Base-by-base conservation (phyloP, 2,888 invertebrate species). In the Chloroclysta siterata region DNA sequence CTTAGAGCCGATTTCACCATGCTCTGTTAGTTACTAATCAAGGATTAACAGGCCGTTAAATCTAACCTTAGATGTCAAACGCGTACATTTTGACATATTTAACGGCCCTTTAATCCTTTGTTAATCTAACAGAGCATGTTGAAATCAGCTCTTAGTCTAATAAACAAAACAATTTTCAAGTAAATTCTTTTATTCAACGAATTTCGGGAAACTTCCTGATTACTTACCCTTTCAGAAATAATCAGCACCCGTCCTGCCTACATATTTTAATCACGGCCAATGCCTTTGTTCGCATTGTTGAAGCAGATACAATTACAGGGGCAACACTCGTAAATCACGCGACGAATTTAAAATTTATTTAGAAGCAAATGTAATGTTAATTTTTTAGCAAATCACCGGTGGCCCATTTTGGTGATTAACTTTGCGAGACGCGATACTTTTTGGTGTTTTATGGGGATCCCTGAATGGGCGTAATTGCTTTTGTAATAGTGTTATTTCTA, bases 291-390 rank as follows among this genome's bases (percentile, higher is more conserved):
- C 81, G 78, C 80, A 81, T 84, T 83, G 83, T 86, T 76, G 80
- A 82, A 85, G 82, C 79, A 84, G 80, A 85, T 83, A 86, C 84
- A 85, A 87, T 88, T 86, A 88, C 83, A 71, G 71, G 81, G 83
- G 81, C 73, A 78, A 78, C 74, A 72, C 70, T 69, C 80, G 79
- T 89, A 88, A 88, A 89, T 90, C 84, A 85, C 66, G 69, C 71
- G 79, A 81, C 78, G 76, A 85, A 88, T 88, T 83, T 83, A 81
- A 86, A 87, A 89, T 88, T 87, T 89, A 89, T 88, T 86, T 83
- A 82, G 79, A 83, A 80, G 79, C 84, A 87, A 84, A 85, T 87
- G 85, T 78, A 80, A 80, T 78, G 80, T 81, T 80, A 82, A 83
- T 87, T 88, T 87, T 87, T 84, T 85, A 84, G 84, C 78, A 79